Evolutionary conservation across 2,888 invertebrate genomes (phyloP).

Genomic region (Apeira syringaria): DNA sequence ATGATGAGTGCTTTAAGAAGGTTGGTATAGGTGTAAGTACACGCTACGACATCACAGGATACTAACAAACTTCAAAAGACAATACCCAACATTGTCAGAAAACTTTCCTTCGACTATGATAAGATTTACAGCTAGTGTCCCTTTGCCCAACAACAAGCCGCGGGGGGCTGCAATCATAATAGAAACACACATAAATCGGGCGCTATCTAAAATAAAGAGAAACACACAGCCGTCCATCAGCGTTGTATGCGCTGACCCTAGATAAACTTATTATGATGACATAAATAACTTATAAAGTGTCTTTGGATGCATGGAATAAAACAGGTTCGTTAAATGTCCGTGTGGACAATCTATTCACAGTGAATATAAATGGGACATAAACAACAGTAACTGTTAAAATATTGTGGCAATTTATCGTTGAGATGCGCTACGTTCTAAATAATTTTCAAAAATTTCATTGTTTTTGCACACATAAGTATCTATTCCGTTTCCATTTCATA

Average conservation of each 20-base stretch:
- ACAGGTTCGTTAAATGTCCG: constrained; percentile 45
- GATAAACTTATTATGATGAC: constrained; percentile 80
- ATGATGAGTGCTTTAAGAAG: too few species aligned
- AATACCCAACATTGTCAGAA: too few species aligned
- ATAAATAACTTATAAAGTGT: constrained; percentile 59
- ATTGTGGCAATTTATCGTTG: too few species aligned
- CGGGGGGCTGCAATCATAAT: constrained; percentile 52
- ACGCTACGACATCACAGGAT: too few species aligned
- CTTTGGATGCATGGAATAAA: constrained; percentile 63
- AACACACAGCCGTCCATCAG: constrained; percentile 39
- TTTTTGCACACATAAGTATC: too few species aligned
- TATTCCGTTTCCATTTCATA: too few species aligned
- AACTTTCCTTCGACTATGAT: too few species aligned
- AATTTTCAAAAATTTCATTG: too few species aligned
- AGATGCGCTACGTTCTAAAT: too few species aligned
- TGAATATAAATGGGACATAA: constrained; percentile 15
- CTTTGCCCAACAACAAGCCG: constrained; percentile 30
- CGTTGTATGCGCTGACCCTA: constrained; percentile 71
- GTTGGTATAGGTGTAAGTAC: too few species aligned
- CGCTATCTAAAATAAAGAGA: constrained; percentile 35
- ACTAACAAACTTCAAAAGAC: too few species aligned
- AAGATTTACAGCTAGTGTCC: neutral
- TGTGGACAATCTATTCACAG: constrained; percentile 24
- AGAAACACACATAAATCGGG: constrained; percentile 39
- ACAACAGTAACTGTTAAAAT: too few species aligned